A percentile compares a stretch with the other conserved stretches of the same genome.
These are phyloP conservation scores for Patella ulyssiponensis DNA, from an alignment of 2,888 invertebrate species.

Conservation along the genomic window DNA sequence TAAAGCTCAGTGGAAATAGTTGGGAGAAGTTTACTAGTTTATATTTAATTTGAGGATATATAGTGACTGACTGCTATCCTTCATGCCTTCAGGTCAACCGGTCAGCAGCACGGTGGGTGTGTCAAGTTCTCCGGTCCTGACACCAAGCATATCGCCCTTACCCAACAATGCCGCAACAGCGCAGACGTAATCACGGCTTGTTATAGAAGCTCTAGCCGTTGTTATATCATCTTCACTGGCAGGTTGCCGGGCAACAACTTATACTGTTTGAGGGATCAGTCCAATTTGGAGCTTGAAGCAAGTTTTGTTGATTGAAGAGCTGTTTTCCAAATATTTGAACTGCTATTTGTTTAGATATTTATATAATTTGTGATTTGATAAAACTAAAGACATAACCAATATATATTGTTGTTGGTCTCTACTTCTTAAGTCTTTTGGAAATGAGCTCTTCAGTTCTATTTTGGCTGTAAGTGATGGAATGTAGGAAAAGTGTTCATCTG, in stretches of 20 bases:
- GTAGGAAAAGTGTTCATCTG: no score
- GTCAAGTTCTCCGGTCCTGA: slow-evolving; percentile 65
- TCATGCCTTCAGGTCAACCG: slow-evolving; percentile 48
- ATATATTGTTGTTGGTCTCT: no score
- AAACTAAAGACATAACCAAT: no score
- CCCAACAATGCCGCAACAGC: slow-evolving; percentile 64
- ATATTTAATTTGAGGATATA: not conserved
- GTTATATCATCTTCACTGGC: slow-evolving; percentile 3
- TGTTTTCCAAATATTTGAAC: slow-evolving; percentile 3
- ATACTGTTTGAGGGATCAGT: not conserved
- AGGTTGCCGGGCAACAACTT: not conserved
- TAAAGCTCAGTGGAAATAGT: no score
- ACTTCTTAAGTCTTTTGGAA: no score
- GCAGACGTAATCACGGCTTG: slow-evolving; percentile 45
- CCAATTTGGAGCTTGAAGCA: not conserved
- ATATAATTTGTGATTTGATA: no score
- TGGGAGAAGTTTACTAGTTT: no score
- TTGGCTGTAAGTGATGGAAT: no score
- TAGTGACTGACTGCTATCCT: slow-evolving; percentile 7
- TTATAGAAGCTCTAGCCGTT: slow-evolving; percentile 24
- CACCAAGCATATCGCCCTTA: slow-evolving; percentile 65
- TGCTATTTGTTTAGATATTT: no score
- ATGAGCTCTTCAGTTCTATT: no score
- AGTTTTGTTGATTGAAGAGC: slow-evolving; percentile 5
- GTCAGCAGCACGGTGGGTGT: slow-evolving; percentile 59